Conservation (phyloP, 2,888 invertebrate genomes). For the Cephus pygmeus region DNA sequence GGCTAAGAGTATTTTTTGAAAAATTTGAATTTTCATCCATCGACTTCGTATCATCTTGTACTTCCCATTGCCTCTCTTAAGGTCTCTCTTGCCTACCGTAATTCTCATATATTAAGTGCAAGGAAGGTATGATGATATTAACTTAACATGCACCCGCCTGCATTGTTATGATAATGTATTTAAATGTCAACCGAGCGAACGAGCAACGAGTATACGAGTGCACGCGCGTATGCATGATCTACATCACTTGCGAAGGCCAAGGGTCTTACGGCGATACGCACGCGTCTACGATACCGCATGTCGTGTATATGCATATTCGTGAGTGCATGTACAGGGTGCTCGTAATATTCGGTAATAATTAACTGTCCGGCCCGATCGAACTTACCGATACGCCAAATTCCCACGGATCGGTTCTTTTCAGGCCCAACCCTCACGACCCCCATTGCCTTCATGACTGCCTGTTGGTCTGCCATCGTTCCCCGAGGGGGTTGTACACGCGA, state of each 20-base stretch:
- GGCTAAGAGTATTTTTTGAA: not conserved
- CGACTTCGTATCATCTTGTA: not conserved
- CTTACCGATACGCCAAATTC: not conserved
- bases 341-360: not conserved
- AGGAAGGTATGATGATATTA: slow-evolving; percentile 52
- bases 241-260: not conserved
- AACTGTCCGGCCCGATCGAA: not conserved
- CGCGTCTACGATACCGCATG: not conserved
- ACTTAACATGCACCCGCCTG: slow-evolving; percentile 55
- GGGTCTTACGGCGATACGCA: not conserved
- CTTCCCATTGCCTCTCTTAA: slow-evolving; percentile 2
- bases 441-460: not conserved
- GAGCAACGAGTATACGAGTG: not conserved
- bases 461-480: not conserved
- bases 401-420: not conserved
- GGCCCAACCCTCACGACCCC: not conserved
- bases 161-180: slow-evolving; percentile 63
- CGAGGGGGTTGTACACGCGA: not conserved
- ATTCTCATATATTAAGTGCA: slow-evolving; percentile 5
- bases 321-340: not conserved
- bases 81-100: not conserved
- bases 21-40: slow-evolving; percentile 1
- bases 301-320: not conserved
- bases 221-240: slow-evolving; percentile 1
- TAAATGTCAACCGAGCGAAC: slow-evolving; percentile 52